phyloP scores from a whole-genome alignment of 2,797 vertebrate genomes.

The Onychomys arenicola region DNA sequence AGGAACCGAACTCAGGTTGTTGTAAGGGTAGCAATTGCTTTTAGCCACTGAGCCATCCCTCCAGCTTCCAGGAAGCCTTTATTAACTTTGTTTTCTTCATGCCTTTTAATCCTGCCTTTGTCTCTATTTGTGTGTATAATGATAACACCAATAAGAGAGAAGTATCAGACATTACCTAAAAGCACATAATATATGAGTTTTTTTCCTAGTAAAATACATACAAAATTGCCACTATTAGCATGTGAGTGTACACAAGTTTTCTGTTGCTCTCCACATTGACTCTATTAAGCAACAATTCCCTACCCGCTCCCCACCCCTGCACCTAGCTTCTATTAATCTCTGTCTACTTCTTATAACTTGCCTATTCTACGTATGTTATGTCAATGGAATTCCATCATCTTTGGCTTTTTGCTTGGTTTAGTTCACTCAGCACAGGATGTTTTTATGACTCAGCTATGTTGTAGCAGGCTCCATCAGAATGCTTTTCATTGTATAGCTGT shows the following conservation, averaged over 20 bases:
- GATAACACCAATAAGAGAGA: neutral
- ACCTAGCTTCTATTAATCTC: neutral
- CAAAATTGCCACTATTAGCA: neutral
- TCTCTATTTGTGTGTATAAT: slow-evolving; percentile 30
- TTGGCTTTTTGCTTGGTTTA: neutral
- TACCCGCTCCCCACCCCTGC: too few species aligned
- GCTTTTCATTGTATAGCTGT: neutral
- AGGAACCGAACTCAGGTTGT: too few species aligned
- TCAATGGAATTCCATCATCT: neutral
- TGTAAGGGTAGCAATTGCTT: too few species aligned
- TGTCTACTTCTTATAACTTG: slow-evolving; percentile 22
- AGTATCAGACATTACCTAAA: neutral
- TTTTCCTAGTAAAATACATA: neutral
- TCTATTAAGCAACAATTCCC: neutral
- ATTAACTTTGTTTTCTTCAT: slow-evolving; percentile 10
- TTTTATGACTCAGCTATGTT: neutral
- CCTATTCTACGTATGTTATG: neutral
- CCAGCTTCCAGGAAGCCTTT: neutral
- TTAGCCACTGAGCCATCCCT: neutral
- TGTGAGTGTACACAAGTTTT: neutral
- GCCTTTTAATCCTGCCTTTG: neutral
- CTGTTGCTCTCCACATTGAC: neutral
- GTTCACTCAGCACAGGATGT: neutral
- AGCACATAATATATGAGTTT: neutral
- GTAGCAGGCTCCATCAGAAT: neutral